Evolutionary conservation across 2,113 vertebrate genomes (phyloP).

Genomic region (Bubalus kerabau): DNA sequence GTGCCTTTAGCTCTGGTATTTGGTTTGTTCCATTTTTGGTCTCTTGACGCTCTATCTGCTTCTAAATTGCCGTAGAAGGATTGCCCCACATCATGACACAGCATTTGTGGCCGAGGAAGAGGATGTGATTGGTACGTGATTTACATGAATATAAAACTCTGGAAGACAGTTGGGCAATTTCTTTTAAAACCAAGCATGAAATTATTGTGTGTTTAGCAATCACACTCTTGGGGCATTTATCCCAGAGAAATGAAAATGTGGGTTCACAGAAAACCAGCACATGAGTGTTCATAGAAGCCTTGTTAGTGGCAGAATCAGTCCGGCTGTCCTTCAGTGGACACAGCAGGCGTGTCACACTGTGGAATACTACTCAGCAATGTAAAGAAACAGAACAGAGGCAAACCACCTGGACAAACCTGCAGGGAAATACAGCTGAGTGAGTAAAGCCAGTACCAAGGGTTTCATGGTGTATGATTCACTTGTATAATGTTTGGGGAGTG

Average conservation of each 20-base stretch:
- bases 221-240: not conserved
- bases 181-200: not conserved
- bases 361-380: not conserved
- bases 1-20: not conserved
- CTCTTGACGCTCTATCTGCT: not conserved
- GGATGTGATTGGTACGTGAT: not conserved
- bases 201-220: not conserved
- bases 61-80: not conserved
- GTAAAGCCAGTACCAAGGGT: not conserved
- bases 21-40: not conserved
- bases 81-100: not conserved
- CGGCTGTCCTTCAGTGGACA: not conserved
- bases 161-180: not conserved
- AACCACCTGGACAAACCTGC: not conserved
- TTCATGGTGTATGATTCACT: not conserved
- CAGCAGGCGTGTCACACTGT: accelerated
- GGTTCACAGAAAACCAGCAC: not conserved
- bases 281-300: not conserved
- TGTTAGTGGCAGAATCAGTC: not conserved
- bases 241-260: slow-evolving; percentile 21
- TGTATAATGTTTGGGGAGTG: not conserved
- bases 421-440: not conserved
- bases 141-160: not conserved
- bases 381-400: not conserved
- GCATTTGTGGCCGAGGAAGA: not conserved